Percentiles rank a stretch among this genome's conserved stretches.
These are phyloP conservation scores for Mechanitis messenoides DNA, from an alignment of 2,888 invertebrate species.

Conservation along the genomic window DNA sequence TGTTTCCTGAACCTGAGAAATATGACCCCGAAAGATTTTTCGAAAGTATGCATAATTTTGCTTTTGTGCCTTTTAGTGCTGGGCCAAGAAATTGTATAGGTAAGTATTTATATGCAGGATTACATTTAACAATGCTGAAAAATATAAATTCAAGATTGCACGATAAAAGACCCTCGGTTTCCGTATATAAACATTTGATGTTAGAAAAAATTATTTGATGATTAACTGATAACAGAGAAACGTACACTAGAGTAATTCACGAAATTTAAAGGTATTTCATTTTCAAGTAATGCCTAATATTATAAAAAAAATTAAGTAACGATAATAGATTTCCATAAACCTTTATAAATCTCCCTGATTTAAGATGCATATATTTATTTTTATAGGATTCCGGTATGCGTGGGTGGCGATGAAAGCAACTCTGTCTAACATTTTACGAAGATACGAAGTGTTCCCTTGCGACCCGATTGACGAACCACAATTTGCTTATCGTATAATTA, in stretches of 20 bases:
- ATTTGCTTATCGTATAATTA: constrained; percentile 38
- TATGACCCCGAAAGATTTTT: constrained; percentile 39
- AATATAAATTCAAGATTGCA: too few species aligned
- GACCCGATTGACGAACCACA: constrained; percentile 36
- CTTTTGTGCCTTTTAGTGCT: constrained; percentile 40
- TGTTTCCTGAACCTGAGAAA: constrained; percentile 37
- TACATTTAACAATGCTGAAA: not conserved
- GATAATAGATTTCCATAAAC: too few species aligned
- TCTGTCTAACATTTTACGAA: constrained; percentile 38
- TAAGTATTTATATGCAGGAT: constrained; percentile 17
- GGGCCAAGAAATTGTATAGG: constrained; percentile 43
- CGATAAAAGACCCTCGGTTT: too few species aligned
- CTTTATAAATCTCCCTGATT: constrained; percentile 2
- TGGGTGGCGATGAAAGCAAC: constrained; percentile 42
- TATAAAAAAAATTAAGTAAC: too few species aligned
- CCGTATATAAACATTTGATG: too few species aligned
- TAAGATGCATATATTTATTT: constrained; percentile 4
- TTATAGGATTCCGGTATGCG: constrained; percentile 38
- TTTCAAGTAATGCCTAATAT: too few species aligned
- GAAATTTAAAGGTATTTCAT: too few species aligned
- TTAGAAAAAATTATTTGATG: too few species aligned
- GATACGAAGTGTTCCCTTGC: constrained; percentile 36
- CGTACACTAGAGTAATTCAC: too few species aligned
- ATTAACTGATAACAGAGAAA: too few species aligned
- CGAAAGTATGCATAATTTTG: constrained; percentile 34